A percentile compares a stretch with the other conserved stretches of the same genome.
Evolutionary conservation across 2,113 vertebrate species (phyloP).

Genomic region (Cynocephalus volans): DNA sequence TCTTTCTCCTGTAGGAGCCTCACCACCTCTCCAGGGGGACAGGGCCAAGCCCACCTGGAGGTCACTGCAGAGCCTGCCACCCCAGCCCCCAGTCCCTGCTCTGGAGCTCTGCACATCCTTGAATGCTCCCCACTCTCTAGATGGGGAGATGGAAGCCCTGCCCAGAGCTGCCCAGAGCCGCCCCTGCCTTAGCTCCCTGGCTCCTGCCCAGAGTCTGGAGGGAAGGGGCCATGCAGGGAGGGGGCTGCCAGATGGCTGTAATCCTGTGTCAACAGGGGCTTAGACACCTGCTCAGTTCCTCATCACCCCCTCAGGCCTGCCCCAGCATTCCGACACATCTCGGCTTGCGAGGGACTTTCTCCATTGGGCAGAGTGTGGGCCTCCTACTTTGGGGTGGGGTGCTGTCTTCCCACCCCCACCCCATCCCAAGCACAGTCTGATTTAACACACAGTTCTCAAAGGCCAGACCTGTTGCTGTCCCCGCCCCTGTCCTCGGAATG

Average conservation of each 20-base stretch:
- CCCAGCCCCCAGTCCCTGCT: background rate
- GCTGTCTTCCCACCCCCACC: background rate
- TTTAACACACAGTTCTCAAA: background rate
- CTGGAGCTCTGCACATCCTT: too few species aligned
- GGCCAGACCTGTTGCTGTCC: accelerated
- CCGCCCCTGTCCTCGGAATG: accelerated
- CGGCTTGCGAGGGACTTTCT: background rate
- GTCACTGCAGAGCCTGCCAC: background rate
- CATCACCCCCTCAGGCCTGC: background rate
- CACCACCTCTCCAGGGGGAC: accelerated
- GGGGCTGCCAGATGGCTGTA: slow-evolving; percentile 4
- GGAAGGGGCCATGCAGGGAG: accelerated
- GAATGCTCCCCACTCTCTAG: background rate
- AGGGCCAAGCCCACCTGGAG: accelerated
- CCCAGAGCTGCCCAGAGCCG: background rate
- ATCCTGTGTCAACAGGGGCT: slow-evolving; percentile 49
- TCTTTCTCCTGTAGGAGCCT: background rate
- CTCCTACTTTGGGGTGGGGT: background rate
- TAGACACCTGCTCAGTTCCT: slow-evolving; percentile 54
- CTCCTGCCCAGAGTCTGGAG: accelerated
- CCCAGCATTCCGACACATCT: background rate
- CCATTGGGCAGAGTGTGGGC: background rate
- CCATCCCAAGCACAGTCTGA: background rate
- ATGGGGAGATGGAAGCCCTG: background rate
- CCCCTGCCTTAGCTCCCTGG: background rate